These are phyloP conservation scores for Aphyosemion australe DNA, from an alignment of 2,113 vertebrate species.

Conservation along the genomic window DNA sequence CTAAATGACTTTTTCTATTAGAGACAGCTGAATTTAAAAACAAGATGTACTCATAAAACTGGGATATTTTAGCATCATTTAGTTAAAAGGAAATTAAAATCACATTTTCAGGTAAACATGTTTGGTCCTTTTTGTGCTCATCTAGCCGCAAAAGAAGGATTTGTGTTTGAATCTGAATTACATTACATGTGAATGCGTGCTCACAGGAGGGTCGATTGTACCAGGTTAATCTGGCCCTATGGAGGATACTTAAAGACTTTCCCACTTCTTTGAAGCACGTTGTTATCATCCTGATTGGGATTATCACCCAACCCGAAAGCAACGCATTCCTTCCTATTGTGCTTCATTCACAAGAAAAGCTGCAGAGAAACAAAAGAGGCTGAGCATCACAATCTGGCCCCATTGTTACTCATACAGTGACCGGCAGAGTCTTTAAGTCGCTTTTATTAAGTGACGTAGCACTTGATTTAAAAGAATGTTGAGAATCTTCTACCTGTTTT, in stretches of 20 bases:
- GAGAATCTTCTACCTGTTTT: conserved; percentile 52
- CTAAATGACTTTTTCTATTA: too few species aligned
- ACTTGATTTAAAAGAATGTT: conserved; percentile 50
- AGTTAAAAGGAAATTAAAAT: too few species aligned
- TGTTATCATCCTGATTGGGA: conserved; percentile 78
- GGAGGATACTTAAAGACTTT: conserved; percentile 74
- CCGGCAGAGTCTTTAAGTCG: conserved; percentile 59
- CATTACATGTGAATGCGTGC: conserved; percentile 67
- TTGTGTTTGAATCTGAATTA: conserved; percentile 33
- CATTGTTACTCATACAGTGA: conserved; percentile 72
- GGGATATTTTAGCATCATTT: too few species aligned
- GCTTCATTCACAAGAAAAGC: conserved; percentile 60
- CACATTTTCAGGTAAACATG: too few species aligned
- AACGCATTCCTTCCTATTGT: conserved; percentile 75
- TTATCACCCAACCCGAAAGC: conserved; percentile 72
- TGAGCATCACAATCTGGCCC: conserved; percentile 55
- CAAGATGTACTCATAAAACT: too few species aligned
- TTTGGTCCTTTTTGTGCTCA: conserved; percentile 33
- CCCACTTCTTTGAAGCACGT: conserved; percentile 70
- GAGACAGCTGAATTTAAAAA: too few species aligned
- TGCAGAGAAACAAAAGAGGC: conserved; percentile 66
- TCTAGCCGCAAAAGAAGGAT: conserved; percentile 33
- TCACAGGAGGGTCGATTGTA: conserved; percentile 58
- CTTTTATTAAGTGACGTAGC: conserved; percentile 60
- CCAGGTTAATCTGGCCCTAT: conserved; percentile 74